Percentiles rank a stretch among this genome's conserved stretches.
These are phyloP conservation scores for Atta texana DNA, from an alignment of 1,140 invertebrate genomes.

Conservation along the genomic window DNA sequence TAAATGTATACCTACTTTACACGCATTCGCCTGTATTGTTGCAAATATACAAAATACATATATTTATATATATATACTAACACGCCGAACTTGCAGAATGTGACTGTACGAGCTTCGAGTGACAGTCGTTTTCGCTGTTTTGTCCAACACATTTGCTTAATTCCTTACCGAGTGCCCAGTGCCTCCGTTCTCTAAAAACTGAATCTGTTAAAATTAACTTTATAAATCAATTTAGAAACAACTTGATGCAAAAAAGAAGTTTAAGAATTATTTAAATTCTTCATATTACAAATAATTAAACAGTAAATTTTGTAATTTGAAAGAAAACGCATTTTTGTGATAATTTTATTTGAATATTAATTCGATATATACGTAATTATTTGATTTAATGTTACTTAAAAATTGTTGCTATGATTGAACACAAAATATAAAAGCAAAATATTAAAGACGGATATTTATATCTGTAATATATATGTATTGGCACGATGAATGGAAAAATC, in stretches of 20 bases:
- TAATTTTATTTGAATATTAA: background rate
- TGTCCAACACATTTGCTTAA: slow-evolving; percentile 66
- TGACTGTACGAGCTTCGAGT: slow-evolving; percentile 82
- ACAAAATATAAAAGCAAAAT: background rate
- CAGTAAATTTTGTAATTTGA: background rate
- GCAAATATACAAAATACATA: slow-evolving; percentile 66
- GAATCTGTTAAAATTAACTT: background rate
- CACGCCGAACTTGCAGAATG: slow-evolving; percentile 84
- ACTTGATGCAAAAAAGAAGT: background rate
- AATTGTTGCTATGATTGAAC: background rate
- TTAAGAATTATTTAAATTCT: background rate
- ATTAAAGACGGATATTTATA: slow-evolving; percentile 36
- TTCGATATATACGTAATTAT: background rate
- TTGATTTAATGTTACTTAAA: slow-evolving; percentile 3
- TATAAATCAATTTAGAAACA: background rate
- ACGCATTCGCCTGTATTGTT: slow-evolving; percentile 43
- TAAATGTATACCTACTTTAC: slow-evolving; percentile 73
- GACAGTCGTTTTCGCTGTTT: slow-evolving; percentile 78
- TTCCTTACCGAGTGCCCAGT: slow-evolving; percentile 16
- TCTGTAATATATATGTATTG: slow-evolving; percentile 3
- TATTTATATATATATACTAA: slow-evolving; percentile 72
- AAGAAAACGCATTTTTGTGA: background rate
- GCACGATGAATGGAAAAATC: slow-evolving; percentile 40
- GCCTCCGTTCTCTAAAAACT: slow-evolving; percentile 33
- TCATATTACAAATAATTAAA: background rate